Evolutionary conservation across 2,888 invertebrate species (phyloP), one percentile per base, ranked within the genome.

Genomic region (Epirrita christyi): DNA sequence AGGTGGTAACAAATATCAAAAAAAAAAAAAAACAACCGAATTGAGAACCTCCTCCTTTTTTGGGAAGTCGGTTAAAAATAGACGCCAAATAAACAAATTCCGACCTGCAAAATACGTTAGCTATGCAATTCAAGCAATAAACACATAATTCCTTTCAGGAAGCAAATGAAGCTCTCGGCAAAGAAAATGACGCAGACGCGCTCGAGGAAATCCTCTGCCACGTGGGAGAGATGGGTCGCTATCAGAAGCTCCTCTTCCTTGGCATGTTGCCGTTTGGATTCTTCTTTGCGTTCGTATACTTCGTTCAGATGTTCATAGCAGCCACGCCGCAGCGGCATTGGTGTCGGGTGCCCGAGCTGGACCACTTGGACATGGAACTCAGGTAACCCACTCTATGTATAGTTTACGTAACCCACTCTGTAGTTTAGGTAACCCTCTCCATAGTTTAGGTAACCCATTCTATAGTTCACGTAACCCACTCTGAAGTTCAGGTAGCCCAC

Each of bases 241-340:
- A 90, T 72, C 90, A 91, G 75, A 79, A 77, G 63, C 65, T 86
- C 45, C 70, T 91, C 49, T 89, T 89, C 72, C 8, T 78, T 9
- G 72, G 69, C 13, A 89, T 91, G 87, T 58, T 85, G 67, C 90
- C 89, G 0, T 86, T 87, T 57, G 90, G 89, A 3, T 68, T 89
- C 45, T 78, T 83, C 71, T 89, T 87, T 76, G 86, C 89, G 1
- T 88, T 82, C 71, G 71, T 86, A 5, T 89, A 89, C 75, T 84
- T 89, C 72, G 84, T 85, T 13, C 90, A 90, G 73, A 88, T 90
- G 86, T 90, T 90, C 71, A 75, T 90, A 13, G 79, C 86, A 0
- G 86, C 83, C 8, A 87, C 89, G 0, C 89, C 89, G 9, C 83
- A 86, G 67, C 69, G 73, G 43, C 84, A 90, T 61, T 90, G 89